Evolutionary conservation across 1,140 invertebrate genomes (phyloP), one percentile per base, ranked within the genome.

Genomic region (Rhopalosiphum maidis): DNA sequence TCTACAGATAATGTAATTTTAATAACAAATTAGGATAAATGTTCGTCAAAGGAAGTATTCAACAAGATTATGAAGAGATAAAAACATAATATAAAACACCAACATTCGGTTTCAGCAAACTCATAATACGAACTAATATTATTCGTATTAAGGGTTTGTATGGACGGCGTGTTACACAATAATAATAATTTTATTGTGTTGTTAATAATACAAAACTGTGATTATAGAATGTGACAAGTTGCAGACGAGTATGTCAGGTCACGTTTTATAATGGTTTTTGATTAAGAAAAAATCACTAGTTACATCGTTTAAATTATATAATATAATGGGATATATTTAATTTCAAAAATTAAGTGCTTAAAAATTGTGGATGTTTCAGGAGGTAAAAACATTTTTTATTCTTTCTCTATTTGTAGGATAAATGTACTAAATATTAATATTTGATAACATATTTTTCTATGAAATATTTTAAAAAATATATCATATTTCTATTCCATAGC

Each of bases 11-110:
- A 68, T 77, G 60, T 77, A n/a, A 77, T 77, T 77, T 77, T 77
- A 77, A 77, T 77, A 77, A 35, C 30, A 77, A 77, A 77, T 77
- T n/a, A 77, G n/a, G 60, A 77, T 77, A 77, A 77, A 77, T 77
- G 60, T 77, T 77, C 30, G 30, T 77, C 60, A 77, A 77, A 77
- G 60, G n/a, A 77, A 77, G 30, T 77, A 77, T 35, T 77, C 30
- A 77, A 77, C 60, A n/a, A 77, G 60, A 77, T 77, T 77, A 77
- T n/a, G 60, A 77, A 35, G 30, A 21, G 15, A 68, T n/a, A 60
- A 35, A 77, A 77, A 77, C 30, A n/a, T n/a, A 77, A 77, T 77
- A 77, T 77, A n/a, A 6, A 18, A n/a, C 60, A 77, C 60, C 15
- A 77, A n/a, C 15, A 5, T 5, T 77, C 4, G 30, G 30, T 77